Conservation (phyloP, 1,140 invertebrate species). For the Cepaea nemoralis region DNA sequence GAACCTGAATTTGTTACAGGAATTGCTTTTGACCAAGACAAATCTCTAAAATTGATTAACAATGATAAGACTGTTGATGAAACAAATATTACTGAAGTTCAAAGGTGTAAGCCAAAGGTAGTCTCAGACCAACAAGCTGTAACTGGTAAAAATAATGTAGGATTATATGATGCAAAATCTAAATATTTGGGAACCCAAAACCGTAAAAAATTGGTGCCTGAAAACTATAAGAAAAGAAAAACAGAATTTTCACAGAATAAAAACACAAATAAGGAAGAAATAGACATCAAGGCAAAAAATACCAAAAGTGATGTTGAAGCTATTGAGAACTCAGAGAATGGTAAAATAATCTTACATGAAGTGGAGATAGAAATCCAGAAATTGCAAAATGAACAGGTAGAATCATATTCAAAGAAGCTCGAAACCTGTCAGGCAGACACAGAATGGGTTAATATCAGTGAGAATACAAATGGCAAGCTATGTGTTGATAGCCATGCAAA, state of each 20-base stretch:
- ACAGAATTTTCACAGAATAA: too few relatives aligned
- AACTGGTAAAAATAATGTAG: too few relatives aligned
- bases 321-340: not conserved
- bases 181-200: too few relatives aligned
- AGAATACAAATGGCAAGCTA: not conserved
- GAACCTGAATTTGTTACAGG: conserved; percentile 46
- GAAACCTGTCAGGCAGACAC: not conserved
- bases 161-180: too few relatives aligned
- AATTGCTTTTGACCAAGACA: not conserved
- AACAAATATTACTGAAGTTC: not conserved
- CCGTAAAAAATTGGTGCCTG: not conserved
- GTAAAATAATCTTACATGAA: not conserved
- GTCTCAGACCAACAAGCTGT: too few relatives aligned
- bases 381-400: conserved; percentile 40
- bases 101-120: too few relatives aligned
- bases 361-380: conserved; percentile 31
- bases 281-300: not conserved
- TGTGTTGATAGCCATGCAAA: not conserved
- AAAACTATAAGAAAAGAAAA: not conserved
- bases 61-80: not conserved
- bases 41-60: not conserved
- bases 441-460: not conserved
- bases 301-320: conserved; percentile 18
- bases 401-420: not conserved
- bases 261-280: not conserved